These are phyloP conservation scores for Scaptomyza graminum DNA, from an alignment of 1,140 invertebrate genomes.

Conservation along the genomic window DNA sequence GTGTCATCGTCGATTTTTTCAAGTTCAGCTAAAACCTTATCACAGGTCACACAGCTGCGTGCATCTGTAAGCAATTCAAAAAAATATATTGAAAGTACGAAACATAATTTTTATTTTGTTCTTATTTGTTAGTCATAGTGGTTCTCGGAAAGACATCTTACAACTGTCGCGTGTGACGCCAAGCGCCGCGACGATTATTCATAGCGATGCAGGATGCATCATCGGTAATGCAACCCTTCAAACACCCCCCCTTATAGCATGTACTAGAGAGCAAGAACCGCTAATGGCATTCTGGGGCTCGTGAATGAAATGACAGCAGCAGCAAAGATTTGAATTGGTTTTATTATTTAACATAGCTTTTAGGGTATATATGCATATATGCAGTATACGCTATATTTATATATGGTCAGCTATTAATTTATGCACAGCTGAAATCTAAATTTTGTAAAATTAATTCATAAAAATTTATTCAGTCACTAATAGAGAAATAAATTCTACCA, in stretches of 20 bases:
- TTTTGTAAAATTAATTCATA: slow-evolving; percentile 81
- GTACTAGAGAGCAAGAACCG: slow-evolving; percentile 42
- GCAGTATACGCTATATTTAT: not conserved
- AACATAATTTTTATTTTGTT: slow-evolving; percentile 44
- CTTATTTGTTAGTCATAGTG: slow-evolving; percentile 1
- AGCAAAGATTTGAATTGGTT: slow-evolving; percentile 43
- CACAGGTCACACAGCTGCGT: slow-evolving; percentile 95
- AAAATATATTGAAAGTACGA: not conserved
- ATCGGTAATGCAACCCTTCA: slow-evolving; percentile 31
- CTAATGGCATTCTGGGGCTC: slow-evolving; percentile 48
- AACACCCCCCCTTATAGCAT: not conserved
- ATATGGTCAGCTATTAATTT: slow-evolving; percentile 67
- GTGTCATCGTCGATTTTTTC: slow-evolving; percentile 98
- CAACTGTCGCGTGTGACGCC: slow-evolving; percentile 74
- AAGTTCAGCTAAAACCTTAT: slow-evolving; percentile 94
- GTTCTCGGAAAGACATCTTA: slow-evolving; percentile 50
- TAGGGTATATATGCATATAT: slow-evolving; percentile 1
- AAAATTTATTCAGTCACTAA: slow-evolving; percentile 72
- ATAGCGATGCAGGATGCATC: slow-evolving; percentile 67
- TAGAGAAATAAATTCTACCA: slow-evolving; percentile 65
- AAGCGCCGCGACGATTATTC: slow-evolving; percentile 73
- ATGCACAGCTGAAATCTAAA: slow-evolving; percentile 73
- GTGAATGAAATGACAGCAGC: slow-evolving; percentile 76
- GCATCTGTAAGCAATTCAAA: slow-evolving; percentile 87
- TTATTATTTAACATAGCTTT: slow-evolving; percentile 7